Conservation (phyloP, 2,888 invertebrate species). For the Osedax fenrisi region DNA sequence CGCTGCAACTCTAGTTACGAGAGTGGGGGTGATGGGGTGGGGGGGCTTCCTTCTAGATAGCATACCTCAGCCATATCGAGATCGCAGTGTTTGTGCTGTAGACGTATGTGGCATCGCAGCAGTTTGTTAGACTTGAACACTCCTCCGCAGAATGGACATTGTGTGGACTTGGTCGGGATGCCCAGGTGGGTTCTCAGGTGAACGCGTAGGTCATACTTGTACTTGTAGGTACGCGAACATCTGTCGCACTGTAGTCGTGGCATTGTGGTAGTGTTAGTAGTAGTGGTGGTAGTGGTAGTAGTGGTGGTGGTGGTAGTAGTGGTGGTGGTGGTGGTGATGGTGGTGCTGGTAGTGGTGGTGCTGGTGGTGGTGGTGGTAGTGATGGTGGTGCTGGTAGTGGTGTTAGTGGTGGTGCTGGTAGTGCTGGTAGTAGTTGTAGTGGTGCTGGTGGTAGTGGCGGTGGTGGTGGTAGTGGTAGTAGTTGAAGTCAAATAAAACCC, state of each 20-base stretch:
- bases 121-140: conserved; percentile 38
- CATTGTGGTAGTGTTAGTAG: conserved; percentile 38
- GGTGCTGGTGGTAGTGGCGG: too few relatives aligned
- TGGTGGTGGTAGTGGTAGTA: too few relatives aligned
- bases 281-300: conserved; percentile 36
- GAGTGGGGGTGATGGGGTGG: too few relatives aligned
- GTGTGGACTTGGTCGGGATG: conserved; percentile 39
- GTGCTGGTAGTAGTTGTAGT: too few relatives aligned
- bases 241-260: conserved; percentile 38
- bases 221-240: conserved; percentile 39
- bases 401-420: too few relatives aligned
- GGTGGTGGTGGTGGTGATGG: conserved; percentile 37
- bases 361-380: conserved; percentile 27
- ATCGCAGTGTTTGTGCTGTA: conserved; percentile 29
- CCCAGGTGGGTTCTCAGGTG: conserved; percentile 39
- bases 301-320: conserved; percentile 38
- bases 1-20: too few relatives aligned
- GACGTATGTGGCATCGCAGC: conserved; percentile 36
- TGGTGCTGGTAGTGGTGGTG: conserved; percentile 35
- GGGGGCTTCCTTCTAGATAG: too few relatives aligned
- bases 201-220: conserved; percentile 38
- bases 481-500: too few relatives aligned
- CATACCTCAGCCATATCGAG: background rate
- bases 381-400: too few relatives aligned
- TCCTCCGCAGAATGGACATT: conserved; percentile 37